A percentile compares a stretch with the other conserved stretches of the same genome.
phyloP scores from a whole-genome alignment of 2,797 vertebrate species.

The Sebastes jordani region DNA sequence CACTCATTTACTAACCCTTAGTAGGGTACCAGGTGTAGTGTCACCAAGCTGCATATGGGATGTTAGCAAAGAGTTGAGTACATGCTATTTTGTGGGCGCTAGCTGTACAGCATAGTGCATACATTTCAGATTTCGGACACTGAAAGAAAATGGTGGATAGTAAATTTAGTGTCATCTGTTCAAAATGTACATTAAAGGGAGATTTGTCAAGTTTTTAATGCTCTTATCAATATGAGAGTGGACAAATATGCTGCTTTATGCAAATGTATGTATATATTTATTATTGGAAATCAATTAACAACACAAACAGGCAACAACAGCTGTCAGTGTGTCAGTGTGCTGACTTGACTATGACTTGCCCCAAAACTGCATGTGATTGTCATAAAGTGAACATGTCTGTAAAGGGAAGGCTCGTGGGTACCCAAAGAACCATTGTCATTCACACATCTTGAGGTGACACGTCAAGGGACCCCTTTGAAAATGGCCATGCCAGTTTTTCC shows the following conservation, averaged over 20 bases:
- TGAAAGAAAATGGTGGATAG: background rate
- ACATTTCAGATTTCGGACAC: background rate
- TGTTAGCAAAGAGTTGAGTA: background rate
- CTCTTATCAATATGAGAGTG: too few relatives aligned
- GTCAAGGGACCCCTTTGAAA: background rate
- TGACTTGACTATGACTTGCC: too few relatives aligned
- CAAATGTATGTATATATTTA: too few relatives aligned
- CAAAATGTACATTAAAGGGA: too few relatives aligned
- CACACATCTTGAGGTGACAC: too few relatives aligned
- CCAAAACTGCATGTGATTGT: too few relatives aligned
- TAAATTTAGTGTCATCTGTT: background rate
- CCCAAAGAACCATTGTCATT: too few relatives aligned
- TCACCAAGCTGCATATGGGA: background rate
- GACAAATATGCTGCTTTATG: too few relatives aligned
- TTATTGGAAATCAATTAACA: rapidly evolving
- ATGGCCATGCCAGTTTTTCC: background rate
- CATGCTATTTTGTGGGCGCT: background rate
- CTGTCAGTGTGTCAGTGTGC: too few relatives aligned
- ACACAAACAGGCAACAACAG: too few relatives aligned
- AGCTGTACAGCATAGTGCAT: background rate
- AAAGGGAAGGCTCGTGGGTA: rapidly evolving
- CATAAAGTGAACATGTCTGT: too few relatives aligned
- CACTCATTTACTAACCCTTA: background rate
- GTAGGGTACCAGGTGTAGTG: background rate
- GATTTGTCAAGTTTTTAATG: too few relatives aligned